These are phyloP conservation scores for Spinibarbus caldwelli DNA, from an alignment of 2,797 vertebrate genomes.

Conservation along the genomic window DNA sequence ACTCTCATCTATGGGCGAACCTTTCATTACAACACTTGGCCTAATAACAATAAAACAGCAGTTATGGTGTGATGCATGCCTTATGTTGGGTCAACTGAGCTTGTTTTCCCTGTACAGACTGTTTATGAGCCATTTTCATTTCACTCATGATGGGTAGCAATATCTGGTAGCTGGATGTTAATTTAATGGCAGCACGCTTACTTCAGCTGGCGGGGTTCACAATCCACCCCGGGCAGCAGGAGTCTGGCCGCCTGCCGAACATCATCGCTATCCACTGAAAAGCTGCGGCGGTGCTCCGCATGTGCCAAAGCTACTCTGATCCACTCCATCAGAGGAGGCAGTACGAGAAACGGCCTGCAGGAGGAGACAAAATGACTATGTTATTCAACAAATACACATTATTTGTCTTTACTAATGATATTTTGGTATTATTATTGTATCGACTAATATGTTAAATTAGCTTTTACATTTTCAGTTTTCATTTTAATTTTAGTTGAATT, in stretches of 20 bases:
- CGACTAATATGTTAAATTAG: background rate
- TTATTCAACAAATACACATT: background rate
- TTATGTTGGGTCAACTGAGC: slow-evolving; percentile 11
- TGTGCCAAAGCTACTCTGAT: slow-evolving; percentile 93
- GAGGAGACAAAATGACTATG: slow-evolving; percentile 65
- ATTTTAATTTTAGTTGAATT: background rate
- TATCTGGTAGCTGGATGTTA: slow-evolving; percentile 37
- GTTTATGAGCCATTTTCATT: slow-evolving; percentile 24
- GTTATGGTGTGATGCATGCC: background rate
- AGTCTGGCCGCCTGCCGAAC: slow-evolving; percentile 96
- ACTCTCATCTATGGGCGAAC: background rate
- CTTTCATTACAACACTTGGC: background rate
- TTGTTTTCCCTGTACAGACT: slow-evolving; percentile 28
- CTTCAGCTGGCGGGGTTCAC: slow-evolving; percentile 96
- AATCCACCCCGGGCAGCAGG: slow-evolving; percentile 94
- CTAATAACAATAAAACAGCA: background rate
- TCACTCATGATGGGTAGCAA: slow-evolving; percentile 23
- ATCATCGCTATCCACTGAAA: slow-evolving; percentile 97
- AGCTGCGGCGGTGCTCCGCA: slow-evolving; percentile 92
- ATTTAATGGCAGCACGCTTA: slow-evolving; percentile 69
- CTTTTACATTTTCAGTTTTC: background rate
- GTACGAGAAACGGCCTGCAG: slow-evolving; percentile 91
- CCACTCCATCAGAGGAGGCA: slow-evolving; percentile 98
- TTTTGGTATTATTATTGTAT: background rate
- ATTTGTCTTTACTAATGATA: background rate